A percentile compares a stretch with the other conserved stretches of the same genome.
Conservation (phyloP, 2,797 vertebrate genomes). For the Heterohyrax brucei region DNA sequence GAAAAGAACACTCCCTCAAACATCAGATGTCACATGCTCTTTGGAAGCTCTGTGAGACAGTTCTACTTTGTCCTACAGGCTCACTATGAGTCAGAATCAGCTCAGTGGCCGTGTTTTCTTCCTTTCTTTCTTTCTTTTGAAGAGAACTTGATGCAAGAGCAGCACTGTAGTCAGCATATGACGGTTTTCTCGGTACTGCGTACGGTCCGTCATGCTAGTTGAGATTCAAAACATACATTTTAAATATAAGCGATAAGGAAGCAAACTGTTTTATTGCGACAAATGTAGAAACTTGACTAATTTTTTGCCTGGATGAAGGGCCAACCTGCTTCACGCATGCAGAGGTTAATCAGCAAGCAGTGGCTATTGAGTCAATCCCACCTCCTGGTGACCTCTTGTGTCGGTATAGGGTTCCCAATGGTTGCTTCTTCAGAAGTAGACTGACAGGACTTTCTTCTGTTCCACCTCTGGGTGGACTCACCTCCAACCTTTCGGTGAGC, state of each 20-base stretch:
- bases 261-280: background rate
- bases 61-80: no score
- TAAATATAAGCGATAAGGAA: background rate
- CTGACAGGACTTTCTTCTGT: no score
- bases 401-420: background rate
- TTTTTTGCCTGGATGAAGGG: background rate
- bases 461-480: background rate
- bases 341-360: background rate
- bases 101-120: no score
- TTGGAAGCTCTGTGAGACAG: no score
- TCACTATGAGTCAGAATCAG: no score
- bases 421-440: background rate
- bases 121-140: background rate
- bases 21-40: background rate
- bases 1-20: background rate
- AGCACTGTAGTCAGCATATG: background rate
- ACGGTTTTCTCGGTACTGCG: background rate
- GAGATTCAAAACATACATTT: background rate
- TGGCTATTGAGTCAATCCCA: background rate
- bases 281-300: background rate
- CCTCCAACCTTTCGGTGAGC: background rate
- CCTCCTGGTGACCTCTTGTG: background rate
- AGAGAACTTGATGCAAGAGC: conserved; percentile 1
- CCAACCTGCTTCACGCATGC: background rate
- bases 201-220: background rate